phyloP scores from a whole-genome alignment of 2,888 invertebrate genomes.

The Lysandra coridon region DNA sequence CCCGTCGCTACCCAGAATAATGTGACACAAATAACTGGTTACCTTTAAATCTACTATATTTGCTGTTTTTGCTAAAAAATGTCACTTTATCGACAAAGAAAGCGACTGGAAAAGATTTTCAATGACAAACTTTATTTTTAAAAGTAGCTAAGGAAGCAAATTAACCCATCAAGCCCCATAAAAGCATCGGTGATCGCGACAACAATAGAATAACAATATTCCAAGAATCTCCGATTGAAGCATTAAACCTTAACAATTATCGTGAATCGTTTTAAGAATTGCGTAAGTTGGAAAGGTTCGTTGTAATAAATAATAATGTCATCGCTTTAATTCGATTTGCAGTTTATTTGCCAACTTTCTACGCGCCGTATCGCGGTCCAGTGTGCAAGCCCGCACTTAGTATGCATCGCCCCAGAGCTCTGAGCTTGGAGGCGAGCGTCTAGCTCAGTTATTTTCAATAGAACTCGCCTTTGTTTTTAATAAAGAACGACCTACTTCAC shows the following conservation, averaged over 20 bases:
- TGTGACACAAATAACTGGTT: neutral
- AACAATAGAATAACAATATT: no score
- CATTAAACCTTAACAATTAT: no score
- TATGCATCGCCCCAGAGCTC: neutral
- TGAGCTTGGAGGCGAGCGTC: neutral
- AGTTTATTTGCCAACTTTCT: neutral
- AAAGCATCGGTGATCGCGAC: no score
- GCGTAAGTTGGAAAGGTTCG: neutral
- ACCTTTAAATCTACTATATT: no score
- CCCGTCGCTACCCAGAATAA: neutral
- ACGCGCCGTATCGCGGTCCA: neutral
- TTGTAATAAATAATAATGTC: no score
- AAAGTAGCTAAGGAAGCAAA: neutral
- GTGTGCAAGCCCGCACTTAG: conserved; percentile 1
- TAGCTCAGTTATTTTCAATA: conserved; percentile 1
- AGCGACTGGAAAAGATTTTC: no score
- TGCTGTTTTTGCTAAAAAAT: no score
- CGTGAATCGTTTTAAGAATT: neutral
- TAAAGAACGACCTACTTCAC: conserved; percentile 11
- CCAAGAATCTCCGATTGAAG: no score
- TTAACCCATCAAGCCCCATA: no score
- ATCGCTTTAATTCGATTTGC: neutral
- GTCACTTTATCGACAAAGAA: no score
- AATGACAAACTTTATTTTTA: no score
- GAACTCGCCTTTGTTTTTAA: conserved; percentile 6